A percentile compares a stretch with the other conserved stretches of the same genome.
phyloP scores from a whole-genome alignment of 2,888 invertebrate species.

The Pyralis farinalis region DNA sequence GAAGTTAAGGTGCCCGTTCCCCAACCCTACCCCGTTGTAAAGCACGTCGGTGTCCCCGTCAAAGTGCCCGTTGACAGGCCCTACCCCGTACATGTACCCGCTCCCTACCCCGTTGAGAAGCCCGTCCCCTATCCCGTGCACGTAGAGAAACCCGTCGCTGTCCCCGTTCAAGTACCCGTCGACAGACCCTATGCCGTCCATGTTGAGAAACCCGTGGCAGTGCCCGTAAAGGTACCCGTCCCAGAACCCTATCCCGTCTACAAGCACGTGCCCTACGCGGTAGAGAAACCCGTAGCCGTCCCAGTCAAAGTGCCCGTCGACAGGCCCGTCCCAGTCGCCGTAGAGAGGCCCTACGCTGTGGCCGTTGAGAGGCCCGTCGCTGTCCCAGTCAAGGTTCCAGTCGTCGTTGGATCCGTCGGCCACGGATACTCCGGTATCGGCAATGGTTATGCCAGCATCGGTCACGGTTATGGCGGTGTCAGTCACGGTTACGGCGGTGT shows the following conservation, averaged over 20 bases:
- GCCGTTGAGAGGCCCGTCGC: slow-evolving; percentile 79
- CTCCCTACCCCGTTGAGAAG: slow-evolving; percentile 82
- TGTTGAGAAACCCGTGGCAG: slow-evolving; percentile 78
- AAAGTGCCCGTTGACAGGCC: slow-evolving; percentile 86
- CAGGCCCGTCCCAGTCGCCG: slow-evolving; percentile 83
- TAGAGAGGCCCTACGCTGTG: slow-evolving; percentile 70
- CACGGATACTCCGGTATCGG: slow-evolving; percentile 17
- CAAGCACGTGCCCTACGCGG: slow-evolving; percentile 83
- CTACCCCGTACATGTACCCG: slow-evolving; percentile 85
- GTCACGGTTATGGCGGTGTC: slow-evolving; percentile 19
- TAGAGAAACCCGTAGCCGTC: slow-evolving; percentile 80
- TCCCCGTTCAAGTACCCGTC: slow-evolving; percentile 80
- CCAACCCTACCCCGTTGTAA: slow-evolving; percentile 86
- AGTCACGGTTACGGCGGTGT: slow-evolving; percentile 11
- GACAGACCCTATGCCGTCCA: slow-evolving; percentile 83
- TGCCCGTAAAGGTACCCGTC: slow-evolving; percentile 80
- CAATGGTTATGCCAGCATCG: slow-evolving; percentile 30
- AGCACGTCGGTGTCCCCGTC: slow-evolving; percentile 83
- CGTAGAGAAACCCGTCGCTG: slow-evolving; percentile 73
- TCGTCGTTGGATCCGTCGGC: slow-evolving; percentile 33
- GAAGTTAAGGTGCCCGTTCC: slow-evolving; percentile 88
- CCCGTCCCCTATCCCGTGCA: slow-evolving; percentile 82
- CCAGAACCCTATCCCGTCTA: slow-evolving; percentile 83
- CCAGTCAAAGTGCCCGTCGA: slow-evolving; percentile 86
- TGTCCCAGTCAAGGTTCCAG: slow-evolving; percentile 79